Conservation (phyloP, 2,888 invertebrate genomes). For the Oeneis ivallda region DNA sequence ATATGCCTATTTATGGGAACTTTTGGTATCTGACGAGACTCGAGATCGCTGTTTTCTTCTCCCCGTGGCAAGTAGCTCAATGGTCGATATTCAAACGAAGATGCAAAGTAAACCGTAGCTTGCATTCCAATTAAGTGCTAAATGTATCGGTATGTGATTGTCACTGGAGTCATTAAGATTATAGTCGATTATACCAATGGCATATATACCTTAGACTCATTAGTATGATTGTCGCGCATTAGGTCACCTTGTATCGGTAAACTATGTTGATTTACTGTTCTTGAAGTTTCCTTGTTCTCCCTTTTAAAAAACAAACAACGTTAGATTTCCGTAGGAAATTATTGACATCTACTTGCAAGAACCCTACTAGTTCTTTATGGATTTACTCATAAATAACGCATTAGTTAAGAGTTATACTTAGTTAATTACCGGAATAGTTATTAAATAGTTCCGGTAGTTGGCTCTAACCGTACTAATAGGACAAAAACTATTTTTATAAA, state of each 20-base stretch:
- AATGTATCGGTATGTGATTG: conserved; percentile 38
- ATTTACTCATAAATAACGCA: neutral
- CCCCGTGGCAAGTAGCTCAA: neutral
- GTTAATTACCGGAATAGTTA: conserved; percentile 12
- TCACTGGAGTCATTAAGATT: conserved; percentile 33
- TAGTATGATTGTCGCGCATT: conserved; percentile 39
- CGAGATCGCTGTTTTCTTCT: neutral
- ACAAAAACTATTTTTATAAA: no score
- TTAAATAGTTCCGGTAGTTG: conserved; percentile 10
- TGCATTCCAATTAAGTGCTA: conserved; percentile 52
- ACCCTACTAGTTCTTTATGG: conserved; percentile 11
- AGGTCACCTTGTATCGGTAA: conserved; percentile 37
- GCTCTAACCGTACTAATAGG: neutral
- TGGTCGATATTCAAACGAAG: conserved; percentile 44
- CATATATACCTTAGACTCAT: conserved; percentile 35
- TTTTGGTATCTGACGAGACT: neutral
- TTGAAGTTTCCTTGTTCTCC: conserved; percentile 38
- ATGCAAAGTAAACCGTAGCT: conserved; percentile 46
- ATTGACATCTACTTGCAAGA: neutral
- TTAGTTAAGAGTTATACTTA: conserved; percentile 1
- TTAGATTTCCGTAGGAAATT: conserved; percentile 25
- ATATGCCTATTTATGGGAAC: neutral
- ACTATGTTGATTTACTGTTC: conserved; percentile 30
- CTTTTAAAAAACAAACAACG: conserved; percentile 25
- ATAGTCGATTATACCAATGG: conserved; percentile 31